These are phyloP conservation scores for Paratilapia polleni DNA, from an alignment of 2,113 vertebrate species.

Conservation along the genomic window DNA sequence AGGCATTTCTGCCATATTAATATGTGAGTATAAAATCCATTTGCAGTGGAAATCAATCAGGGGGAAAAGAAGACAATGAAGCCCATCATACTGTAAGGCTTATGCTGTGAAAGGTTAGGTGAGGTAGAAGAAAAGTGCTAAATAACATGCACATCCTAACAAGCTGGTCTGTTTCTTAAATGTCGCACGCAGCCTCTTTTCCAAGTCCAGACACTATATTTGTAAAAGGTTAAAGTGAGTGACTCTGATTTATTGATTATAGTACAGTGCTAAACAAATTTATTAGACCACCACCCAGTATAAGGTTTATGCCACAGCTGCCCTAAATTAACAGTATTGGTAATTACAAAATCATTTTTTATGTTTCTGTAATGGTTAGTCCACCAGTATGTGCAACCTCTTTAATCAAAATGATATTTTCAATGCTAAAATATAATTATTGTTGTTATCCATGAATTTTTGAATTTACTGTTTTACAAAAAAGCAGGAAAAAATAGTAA, in stretches of 20 bases:
- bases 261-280: too few relatives aligned
- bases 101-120: constrained; percentile 11
- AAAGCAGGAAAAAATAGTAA: too few relatives aligned
- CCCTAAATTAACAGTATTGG: too few relatives aligned
- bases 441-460: too few relatives aligned
- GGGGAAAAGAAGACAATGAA: background rate
- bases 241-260: background rate
- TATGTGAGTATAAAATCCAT: constrained; percentile 36
- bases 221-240: background rate
- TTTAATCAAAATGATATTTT: too few relatives aligned
- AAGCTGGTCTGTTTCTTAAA: background rate
- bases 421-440: too few relatives aligned
- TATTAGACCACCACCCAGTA: too few relatives aligned
- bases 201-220: background rate
- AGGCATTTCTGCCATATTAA: constrained; percentile 32
- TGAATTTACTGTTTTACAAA: too few relatives aligned
- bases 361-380: too few relatives aligned
- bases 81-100: constrained; percentile 25
- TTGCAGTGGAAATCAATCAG: constrained; percentile 38
- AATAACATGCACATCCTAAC: background rate
- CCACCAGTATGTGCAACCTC: too few relatives aligned
- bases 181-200: background rate
- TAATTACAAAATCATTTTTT: too few relatives aligned
- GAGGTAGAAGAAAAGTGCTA: background rate
- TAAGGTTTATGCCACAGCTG: too few relatives aligned